Conservation (phyloP, 2,888 invertebrate genomes). For the Teleogryllus oceanicus region DNA sequence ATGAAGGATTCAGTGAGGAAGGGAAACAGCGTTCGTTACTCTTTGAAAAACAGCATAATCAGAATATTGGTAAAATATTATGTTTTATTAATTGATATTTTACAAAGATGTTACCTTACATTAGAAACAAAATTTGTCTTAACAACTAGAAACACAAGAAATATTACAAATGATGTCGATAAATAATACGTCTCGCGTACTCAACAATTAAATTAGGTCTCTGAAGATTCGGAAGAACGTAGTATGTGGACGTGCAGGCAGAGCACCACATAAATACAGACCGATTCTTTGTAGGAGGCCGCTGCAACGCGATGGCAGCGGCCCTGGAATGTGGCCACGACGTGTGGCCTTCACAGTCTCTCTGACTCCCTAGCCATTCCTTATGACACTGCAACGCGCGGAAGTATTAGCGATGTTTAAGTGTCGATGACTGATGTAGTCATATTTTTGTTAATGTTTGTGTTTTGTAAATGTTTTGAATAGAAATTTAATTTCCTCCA, state of each 20-base stretch:
- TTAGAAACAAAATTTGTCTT: conserved; percentile 8
- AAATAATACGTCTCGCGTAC: conserved; percentile 8
- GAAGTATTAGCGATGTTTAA: too few species aligned
- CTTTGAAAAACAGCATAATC: not conserved
- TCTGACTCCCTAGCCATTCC: too few species aligned
- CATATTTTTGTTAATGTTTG: too few species aligned
- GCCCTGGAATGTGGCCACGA: not conserved
- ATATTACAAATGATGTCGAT: not conserved
- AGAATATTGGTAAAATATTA: not conserved
- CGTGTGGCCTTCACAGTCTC: not conserved
- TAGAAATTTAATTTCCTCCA: too few species aligned
- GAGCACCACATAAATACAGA: conserved; percentile 8
- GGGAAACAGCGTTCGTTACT: too few species aligned
- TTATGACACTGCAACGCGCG: too few species aligned
- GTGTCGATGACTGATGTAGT: too few species aligned
- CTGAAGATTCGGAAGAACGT: not conserved
- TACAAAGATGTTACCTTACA: not conserved
- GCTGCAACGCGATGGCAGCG: not conserved
- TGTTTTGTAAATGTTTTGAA: too few species aligned
- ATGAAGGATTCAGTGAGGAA: too few species aligned
- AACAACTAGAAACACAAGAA: conserved; percentile 1
- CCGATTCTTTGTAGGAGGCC: not conserved
- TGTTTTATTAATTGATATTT: not conserved
- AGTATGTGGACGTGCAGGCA: not conserved
- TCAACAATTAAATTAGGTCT: not conserved